Conservation (phyloP, 2,797 vertebrate genomes). For the Bovichtus variegatus region DNA sequence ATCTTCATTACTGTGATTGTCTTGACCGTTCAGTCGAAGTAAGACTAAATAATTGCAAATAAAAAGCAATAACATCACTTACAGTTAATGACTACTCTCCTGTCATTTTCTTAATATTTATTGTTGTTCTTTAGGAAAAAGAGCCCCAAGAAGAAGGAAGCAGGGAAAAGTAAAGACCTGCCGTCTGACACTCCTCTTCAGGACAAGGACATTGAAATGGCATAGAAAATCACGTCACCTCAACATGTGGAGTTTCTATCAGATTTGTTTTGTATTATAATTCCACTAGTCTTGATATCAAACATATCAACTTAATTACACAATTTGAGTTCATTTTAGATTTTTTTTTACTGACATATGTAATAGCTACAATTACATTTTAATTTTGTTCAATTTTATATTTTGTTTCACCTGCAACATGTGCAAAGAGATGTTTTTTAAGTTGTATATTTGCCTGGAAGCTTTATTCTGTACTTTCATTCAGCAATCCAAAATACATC, state of each 20-base stretch:
- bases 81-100: not conserved
- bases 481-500: conserved; percentile 1
- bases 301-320: conserved; percentile 25
- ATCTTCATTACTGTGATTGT: conserved; percentile 69
- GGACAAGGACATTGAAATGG: conserved; percentile 61
- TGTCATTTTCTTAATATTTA: not conserved
- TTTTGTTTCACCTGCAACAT: conserved; percentile 15
- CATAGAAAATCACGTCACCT: conserved; percentile 53
- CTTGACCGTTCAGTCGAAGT: conserved; percentile 77
- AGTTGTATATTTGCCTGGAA: not conserved
- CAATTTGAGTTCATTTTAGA: conserved; percentile 11
- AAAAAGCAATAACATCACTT: not conserved
- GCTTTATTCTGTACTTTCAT: not conserved
- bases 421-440: not conserved
- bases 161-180: conserved; percentile 51
- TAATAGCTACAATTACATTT: not conserved
- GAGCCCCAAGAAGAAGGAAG: conserved; percentile 36
- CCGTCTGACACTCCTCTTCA: conserved; percentile 58
- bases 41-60: conserved; percentile 27
- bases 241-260: conserved; percentile 12
- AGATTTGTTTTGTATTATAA: conserved; percentile 28
- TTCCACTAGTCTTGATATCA: not conserved
- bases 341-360: conserved; percentile 18
- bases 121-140: conserved; percentile 67
- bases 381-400: conserved; percentile 15